These are phyloP conservation scores for honey bee (Apis mellifera) DNA, from an alignment of 1,140 invertebrate genomes.

Conservation along the genomic window DNA sequence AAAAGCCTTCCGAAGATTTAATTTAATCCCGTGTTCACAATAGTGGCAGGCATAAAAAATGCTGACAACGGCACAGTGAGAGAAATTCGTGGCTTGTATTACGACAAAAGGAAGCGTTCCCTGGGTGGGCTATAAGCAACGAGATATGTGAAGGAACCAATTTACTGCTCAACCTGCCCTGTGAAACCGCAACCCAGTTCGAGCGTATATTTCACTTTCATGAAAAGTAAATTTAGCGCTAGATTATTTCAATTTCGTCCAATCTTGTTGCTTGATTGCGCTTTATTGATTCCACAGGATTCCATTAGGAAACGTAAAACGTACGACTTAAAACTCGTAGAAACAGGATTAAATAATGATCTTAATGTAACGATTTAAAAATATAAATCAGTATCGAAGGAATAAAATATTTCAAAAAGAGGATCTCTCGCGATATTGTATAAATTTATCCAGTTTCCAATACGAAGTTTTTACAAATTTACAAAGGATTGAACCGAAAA, in stretches of 20 bases:
- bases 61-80: not conserved
- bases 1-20: not conserved
- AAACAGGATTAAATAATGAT: no score
- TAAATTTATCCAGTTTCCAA: no score
- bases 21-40: not conserved
- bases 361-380: no score
- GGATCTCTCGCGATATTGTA: no score
- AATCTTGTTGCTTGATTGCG: not conserved
- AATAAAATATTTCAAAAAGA: no score
- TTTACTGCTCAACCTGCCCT: constrained; percentile 10
- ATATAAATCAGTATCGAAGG: no score
- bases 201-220: not conserved
- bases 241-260: not conserved
- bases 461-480: no score
- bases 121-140: not conserved
- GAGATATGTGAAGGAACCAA: not conserved
- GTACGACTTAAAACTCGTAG: no score
- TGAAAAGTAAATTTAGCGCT: constrained; percentile 1
- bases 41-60: not conserved
- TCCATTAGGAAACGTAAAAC: not conserved
- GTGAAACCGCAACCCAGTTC: not conserved
- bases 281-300: not conserved
- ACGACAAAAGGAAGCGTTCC: not conserved
- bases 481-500: no score
- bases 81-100: not conserved